Evolutionary conservation across 2,888 invertebrate species (phyloP), one percentile per base, ranked within the genome.

Genomic region (Rhagonycha fulva): DNA sequence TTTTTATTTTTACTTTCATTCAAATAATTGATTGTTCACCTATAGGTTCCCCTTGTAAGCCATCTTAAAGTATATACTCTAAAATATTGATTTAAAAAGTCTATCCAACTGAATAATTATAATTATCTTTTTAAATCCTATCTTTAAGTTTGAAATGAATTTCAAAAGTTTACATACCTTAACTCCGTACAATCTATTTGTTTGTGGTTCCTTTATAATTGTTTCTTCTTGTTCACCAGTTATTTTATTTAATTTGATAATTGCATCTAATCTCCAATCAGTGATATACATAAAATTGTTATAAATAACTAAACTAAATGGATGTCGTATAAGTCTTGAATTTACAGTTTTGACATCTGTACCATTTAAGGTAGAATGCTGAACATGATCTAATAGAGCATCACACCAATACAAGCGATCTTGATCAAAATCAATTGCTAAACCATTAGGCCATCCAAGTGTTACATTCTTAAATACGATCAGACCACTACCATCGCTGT

Each of bases 331-430:
- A 10, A 97, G 88, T 70, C 94, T 90, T 0, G 97, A 97, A 83
- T 94, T 95, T 0, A 98, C 94, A 0, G 97, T 98, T 83, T 93
- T 93, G 0, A 98, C 95, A 85, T 98, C 97, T 0, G 93, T 93
- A 0, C 98, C 98, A 85, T 98, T 96, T 4, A 98, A 89, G 82
- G 94, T 94, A 0, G 97, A 94, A 86, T 98, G 97, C 84, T 98
- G 98, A 0, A 98, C 97, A 87, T 98, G 98, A 87, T 99, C 98
- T 9, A 98, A 89, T 2, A 98, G 88, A 3, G 98, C 98, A 86
- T 99, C 99, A 84, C 98, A 98, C 98, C 99, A 99, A 88, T 98
- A 99, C 0, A 99, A 90, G 12, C 98, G 91, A 86, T 98, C 95
- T 14, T 92, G 92, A 60, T 91, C 91, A 84, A 96, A 97, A 88